A percentile compares a stretch with the other conserved stretches of the same genome.
Evolutionary conservation across 1,140 invertebrate species (phyloP).

Genomic region (Anoplophora glabripennis): DNA sequence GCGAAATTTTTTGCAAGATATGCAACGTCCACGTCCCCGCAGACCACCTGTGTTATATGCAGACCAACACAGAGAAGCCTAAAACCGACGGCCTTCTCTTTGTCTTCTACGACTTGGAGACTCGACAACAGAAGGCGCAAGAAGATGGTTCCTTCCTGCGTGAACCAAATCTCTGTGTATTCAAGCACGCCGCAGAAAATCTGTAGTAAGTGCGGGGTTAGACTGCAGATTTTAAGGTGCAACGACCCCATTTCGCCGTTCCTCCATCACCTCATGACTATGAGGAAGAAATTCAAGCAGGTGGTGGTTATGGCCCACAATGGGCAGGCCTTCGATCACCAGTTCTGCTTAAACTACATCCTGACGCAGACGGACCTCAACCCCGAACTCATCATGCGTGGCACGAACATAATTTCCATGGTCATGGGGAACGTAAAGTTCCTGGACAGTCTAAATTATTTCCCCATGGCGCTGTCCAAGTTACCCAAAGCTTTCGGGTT

Average conservation of each 20-base stretch:
- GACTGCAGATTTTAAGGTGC: too few relatives aligned
- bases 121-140: slow-evolving; percentile 14
- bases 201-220: slow-evolving; percentile 14
- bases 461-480: slow-evolving; percentile 13
- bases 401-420: slow-evolving; percentile 16
- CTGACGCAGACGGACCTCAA: slow-evolving; percentile 1
- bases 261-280: neutral
- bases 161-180: slow-evolving; percentile 17
- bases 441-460: slow-evolving; percentile 14
- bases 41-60: slow-evolving; percentile 22
- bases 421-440: slow-evolving; percentile 11
- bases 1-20: slow-evolving; percentile 13
- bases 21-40: slow-evolving; percentile 8
- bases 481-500: neutral
- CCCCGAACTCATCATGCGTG: slow-evolving; percentile 7
- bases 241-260: slow-evolving; percentile 1
- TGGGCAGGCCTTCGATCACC: slow-evolving; percentile 5
- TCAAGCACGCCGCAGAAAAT: neutral
- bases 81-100: slow-evolving; percentile 18
- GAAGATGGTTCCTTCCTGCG: slow-evolving; percentile 6
- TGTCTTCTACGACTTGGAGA: slow-evolving; percentile 26
- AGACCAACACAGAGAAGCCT: slow-evolving; percentile 1
- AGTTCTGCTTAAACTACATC: slow-evolving; percentile 9
- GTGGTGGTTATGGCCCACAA: slow-evolving; percentile 12
- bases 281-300: slow-evolving; percentile 9